These are phyloP conservation scores for Macrocentrus cingulum DNA, from an alignment of 1,140 invertebrate genomes.

Conservation along the genomic window DNA sequence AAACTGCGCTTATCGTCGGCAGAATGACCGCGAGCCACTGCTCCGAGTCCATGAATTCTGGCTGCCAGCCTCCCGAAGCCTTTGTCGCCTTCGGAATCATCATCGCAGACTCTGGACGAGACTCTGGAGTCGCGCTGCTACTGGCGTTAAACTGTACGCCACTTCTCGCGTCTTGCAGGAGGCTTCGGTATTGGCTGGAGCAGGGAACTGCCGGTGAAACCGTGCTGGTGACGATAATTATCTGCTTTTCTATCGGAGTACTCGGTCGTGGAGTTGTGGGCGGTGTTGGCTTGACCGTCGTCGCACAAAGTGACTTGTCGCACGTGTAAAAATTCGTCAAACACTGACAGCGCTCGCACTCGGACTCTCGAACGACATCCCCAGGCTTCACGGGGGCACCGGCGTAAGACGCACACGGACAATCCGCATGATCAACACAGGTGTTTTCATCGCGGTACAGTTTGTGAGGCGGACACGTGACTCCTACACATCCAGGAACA, in stretches of 20 bases:
- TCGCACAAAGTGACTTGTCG: slow-evolving; percentile 58
- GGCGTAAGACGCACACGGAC: slow-evolving; percentile 67
- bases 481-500: slow-evolving; percentile 54
- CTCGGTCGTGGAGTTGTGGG: neutral
- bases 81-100: slow-evolving; percentile 49
- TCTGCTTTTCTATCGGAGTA: slow-evolving; percentile 26
- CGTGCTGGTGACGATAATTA: slow-evolving; percentile 52
- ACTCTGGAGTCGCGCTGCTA: slow-evolving; percentile 54
- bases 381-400: slow-evolving; percentile 69
- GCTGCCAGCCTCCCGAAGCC: slow-evolving; percentile 63
- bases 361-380: slow-evolving; percentile 58
- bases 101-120: slow-evolving; percentile 58
- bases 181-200: slow-evolving; percentile 46
- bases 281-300: neutral
- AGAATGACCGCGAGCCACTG: slow-evolving; percentile 71
- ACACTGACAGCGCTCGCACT: slow-evolving; percentile 75
- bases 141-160: slow-evolving; percentile 65
- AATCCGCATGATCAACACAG: slow-evolving; percentile 71
- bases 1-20: slow-evolving; percentile 65
- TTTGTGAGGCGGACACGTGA: slow-evolving; percentile 46
- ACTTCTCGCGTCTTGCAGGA: slow-evolving; percentile 27
- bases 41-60: slow-evolving; percentile 44
- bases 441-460: slow-evolving; percentile 69
- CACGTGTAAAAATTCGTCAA: slow-evolving; percentile 73
- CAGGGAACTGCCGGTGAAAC: slow-evolving; percentile 60